Conservation (phyloP, 2,113 vertebrate species). For the Ramphastos sulfuratus region DNA sequence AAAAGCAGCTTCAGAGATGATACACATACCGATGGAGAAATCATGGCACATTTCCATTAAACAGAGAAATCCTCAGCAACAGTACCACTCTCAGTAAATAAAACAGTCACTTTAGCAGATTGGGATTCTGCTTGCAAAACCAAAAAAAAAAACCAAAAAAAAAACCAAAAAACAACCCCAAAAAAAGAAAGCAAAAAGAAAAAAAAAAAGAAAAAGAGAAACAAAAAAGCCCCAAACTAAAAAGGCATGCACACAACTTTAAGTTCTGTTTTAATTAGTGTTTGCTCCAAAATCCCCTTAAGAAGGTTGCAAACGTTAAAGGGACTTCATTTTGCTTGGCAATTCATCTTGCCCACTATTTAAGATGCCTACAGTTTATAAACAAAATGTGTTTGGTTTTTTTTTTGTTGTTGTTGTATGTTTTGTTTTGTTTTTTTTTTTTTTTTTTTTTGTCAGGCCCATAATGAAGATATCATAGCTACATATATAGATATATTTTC, state of each 20-base stretch:
- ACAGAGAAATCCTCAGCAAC: constrained; percentile 80
- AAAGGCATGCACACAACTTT: constrained; percentile 92
- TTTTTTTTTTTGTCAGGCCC: constrained; percentile 86
- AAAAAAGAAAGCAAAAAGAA: too few relatives aligned
- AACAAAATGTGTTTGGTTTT: constrained; percentile 67
- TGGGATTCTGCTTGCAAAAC: constrained; percentile 84
- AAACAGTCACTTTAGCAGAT: constrained; percentile 80
- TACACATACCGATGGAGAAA: constrained; percentile 85
- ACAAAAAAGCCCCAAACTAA: too few relatives aligned
- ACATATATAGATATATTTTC: constrained; percentile 55
- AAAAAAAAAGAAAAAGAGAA: constrained; percentile 62
- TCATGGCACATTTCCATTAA: constrained; percentile 83
- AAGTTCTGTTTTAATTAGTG: constrained; percentile 85
- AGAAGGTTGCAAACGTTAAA: constrained; percentile 96
- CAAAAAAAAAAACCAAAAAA: background rate
- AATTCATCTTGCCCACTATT: constrained; percentile 94
- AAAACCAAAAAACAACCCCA: background rate
- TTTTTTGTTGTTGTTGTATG: too few relatives aligned
- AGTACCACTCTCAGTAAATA: constrained; percentile 77
- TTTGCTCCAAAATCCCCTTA: constrained; percentile 88
- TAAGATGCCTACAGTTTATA: constrained; percentile 90
- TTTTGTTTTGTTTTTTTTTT: too few relatives aligned
- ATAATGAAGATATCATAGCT: constrained; percentile 83
- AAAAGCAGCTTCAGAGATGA: constrained; percentile 80
- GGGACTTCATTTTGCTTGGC: constrained; percentile 96